Evolutionary conservation across 2,888 invertebrate genomes (phyloP).

Genomic region (Eilema sororculum): DNA sequence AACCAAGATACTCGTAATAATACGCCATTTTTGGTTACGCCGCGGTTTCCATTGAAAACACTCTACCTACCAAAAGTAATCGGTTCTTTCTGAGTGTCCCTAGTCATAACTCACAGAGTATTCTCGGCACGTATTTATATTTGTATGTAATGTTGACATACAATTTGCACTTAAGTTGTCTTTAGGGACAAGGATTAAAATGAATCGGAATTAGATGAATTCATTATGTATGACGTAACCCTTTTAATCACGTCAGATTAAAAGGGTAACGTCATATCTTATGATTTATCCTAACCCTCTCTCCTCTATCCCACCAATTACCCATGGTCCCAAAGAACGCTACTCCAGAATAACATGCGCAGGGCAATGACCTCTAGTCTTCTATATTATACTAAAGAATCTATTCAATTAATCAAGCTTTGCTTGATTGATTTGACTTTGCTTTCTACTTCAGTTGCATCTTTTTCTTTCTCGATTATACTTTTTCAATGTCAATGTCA

Average conservation of each 20-base stretch:
- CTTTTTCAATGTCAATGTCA: no score
- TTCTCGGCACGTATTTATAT: background rate
- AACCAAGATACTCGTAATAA: no score
- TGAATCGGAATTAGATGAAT: background rate
- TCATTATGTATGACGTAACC: background rate
- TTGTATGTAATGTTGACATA: constrained; percentile 1
- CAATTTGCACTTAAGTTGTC: background rate
- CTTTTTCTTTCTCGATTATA: background rate
- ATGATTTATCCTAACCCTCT: no score
- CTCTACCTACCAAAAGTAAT: background rate
- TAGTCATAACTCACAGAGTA: background rate
- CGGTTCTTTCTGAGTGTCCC: background rate
- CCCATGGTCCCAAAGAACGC: no score
- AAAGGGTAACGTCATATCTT: no score
- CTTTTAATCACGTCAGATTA: background rate
- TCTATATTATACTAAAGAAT: no score
- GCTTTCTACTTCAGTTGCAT: no score
- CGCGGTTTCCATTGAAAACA: background rate
- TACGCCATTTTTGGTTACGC: background rate
- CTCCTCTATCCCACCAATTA: no score
- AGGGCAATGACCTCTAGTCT: no score
- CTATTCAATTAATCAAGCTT: no score
- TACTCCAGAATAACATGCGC: no score
- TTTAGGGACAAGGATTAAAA: background rate
- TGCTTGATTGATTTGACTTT: no score